Conservation (phyloP, 2,113 vertebrate species). For the Trematocara macrostoma region DNA sequence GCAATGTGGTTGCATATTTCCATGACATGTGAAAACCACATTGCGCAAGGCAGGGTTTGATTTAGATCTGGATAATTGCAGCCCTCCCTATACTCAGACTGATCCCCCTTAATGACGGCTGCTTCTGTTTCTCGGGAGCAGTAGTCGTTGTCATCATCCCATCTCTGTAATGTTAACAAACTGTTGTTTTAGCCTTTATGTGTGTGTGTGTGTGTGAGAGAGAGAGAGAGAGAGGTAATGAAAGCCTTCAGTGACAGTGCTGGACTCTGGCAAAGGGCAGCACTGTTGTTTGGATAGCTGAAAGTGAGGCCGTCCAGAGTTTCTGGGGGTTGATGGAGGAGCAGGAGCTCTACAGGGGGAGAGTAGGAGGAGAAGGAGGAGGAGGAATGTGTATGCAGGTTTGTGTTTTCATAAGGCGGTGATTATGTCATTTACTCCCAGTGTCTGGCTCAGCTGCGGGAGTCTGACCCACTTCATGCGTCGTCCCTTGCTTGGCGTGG, state of each 20-base stretch:
- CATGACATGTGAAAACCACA: slow-evolving; percentile 23
- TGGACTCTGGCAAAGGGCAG: background rate
- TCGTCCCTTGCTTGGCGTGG: slow-evolving; percentile 28
- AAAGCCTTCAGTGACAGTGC: slow-evolving; percentile 20
- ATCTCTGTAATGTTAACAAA: background rate
- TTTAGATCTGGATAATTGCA: slow-evolving; percentile 10
- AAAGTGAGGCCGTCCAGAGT: slow-evolving; percentile 13
- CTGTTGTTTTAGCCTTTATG: slow-evolving; percentile 9
- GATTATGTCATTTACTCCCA: slow-evolving; percentile 68
- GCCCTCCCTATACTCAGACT: background rate
- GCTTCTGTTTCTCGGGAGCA: background rate
- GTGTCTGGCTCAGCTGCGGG: slow-evolving; percentile 29
- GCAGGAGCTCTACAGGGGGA: background rate
- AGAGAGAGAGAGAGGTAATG: background rate
- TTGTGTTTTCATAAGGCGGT: slow-evolving; percentile 56
- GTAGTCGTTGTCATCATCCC: background rate
- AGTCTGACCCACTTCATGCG: slow-evolving; percentile 37
- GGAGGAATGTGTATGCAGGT: slow-evolving; percentile 26
- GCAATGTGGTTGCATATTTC: slow-evolving; percentile 19
- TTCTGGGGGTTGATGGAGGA: background rate
- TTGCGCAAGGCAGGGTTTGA: slow-evolving; percentile 6
- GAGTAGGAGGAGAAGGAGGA: background rate
- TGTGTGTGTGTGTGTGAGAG: background rate
- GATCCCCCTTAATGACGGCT: background rate
- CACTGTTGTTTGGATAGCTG: slow-evolving; percentile 41